Evolutionary conservation across 2,888 invertebrate genomes (phyloP), one percentile per base, ranked within the genome.

Genomic region (Danaus chrysippus): DNA sequence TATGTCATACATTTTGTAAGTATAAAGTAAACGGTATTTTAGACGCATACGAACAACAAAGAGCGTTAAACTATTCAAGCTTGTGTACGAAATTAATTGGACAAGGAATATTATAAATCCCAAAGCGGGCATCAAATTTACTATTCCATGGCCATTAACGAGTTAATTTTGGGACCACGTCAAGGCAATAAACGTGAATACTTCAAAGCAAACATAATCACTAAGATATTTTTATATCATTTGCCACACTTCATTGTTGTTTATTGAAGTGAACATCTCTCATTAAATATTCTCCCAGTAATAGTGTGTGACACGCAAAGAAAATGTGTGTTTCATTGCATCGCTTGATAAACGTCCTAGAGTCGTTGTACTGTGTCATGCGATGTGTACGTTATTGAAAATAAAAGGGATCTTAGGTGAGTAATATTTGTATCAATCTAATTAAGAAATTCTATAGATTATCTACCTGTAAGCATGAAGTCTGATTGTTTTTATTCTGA

Each of bases 301-400:
- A 75, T 77, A 73, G 73, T 73, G 71, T 68, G 65, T 54, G 69
- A 63, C 81, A 81, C 81, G 77, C 76, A 76, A 68, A 59, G 63
- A 64, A 59, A 71, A 69, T 67, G 66, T 75, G 71, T 72, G 68
- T 76, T 76, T 77, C 75, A 73, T 73, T 74, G 73, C 67, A 52
- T 12, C 19, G 15, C 42, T 59, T 59, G 43, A 63, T 58, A 13
- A 59, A 60, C 58, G 53, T 60, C 58, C 62, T 54, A 58, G 65
- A 66, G 70, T 67, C 65, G 69, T 70, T 71, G 73, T 59, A 70
- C 70, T 57, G 58, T 56, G 58, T 67, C 79, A 79, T 78, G 77
- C 81, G 71, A 81, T 76, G 65, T 66, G 63, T 71, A 69, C 75
- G 77, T 81, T 79, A 78, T 71, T 76, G 72, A 71, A 76, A 76